Base-by-base conservation (phyloP, 92 coral and sea anemone species). In the Porites rus region DNA sequence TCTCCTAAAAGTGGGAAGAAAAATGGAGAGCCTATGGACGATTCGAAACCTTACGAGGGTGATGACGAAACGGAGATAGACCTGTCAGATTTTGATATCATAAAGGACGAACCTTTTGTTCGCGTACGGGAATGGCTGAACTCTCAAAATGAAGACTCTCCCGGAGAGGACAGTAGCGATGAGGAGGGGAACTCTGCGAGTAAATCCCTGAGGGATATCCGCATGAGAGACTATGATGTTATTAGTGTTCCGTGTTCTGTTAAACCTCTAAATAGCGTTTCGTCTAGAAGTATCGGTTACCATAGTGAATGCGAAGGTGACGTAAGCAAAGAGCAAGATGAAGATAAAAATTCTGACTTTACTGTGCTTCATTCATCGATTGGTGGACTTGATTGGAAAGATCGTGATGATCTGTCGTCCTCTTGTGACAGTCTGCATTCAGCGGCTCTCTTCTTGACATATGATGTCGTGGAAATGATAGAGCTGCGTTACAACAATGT, bases 401-500 rank as follows among this genome's bases (percentile, higher is more conserved):
- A 81, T 51, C 67, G 81, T 9, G 86, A 87, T 11, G 88, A 86
- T 3, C 81, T 91, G 22, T 84, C 81, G 73, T 62, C 87, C 1
- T 80, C 91, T 7, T 62, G 85, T 38, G 84, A 87, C 20, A 92
- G 91, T 71, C 75, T 90, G 21, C 74, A 82, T 72, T 92, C 96
- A 16, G 98, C 92, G 21, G 93, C 90, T 12, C 22, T 94, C 43
- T 94, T 86, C 58, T 54, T 91, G 70, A 94, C 98, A 28, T 94
- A 92, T 62, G 98, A 94, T 51, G 96, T 94, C 0, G 93, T 94
- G 0, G 98, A 94, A 75, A 92, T 94, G 98, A 65, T 94, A 60
- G 98, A 94, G 82, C 54, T 92, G 83, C 82, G 63, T 56, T 85
- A 76, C 80, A 83, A 62, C 52, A 83, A 83, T 20, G 87, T 83